Conservation (phyloP, 2,888 invertebrate species). For the Halocaridina rubra region DNA sequence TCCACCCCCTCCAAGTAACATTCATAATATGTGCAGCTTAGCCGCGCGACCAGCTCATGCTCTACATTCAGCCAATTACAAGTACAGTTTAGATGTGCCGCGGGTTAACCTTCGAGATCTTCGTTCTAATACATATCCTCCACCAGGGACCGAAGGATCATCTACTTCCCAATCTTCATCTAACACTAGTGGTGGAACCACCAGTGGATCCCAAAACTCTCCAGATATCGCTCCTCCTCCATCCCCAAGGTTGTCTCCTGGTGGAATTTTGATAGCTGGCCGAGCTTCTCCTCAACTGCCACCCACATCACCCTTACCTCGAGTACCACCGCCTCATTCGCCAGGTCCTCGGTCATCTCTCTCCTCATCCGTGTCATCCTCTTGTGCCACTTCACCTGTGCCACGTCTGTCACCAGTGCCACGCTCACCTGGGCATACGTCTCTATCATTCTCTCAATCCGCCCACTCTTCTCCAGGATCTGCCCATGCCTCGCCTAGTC, state of each 20-base stretch:
- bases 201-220: conserved; percentile 52
- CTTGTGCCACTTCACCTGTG: conserved; percentile 59
- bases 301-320: conserved; percentile 27
- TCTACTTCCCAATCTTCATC: conserved; percentile 54
- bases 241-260: conserved; percentile 50
- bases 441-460: conserved; percentile 30
- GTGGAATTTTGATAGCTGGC: conserved; percentile 29
- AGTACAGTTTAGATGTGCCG: conserved; percentile 63
- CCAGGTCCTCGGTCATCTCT: conserved; percentile 51
- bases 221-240: conserved; percentile 50
- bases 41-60: conserved; percentile 61
- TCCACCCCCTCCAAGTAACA: conserved; percentile 12
- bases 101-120: conserved; percentile 57
- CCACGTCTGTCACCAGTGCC: conserved; percentile 50
- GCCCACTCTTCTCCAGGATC: conserved; percentile 43
- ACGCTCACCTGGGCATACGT: conserved; percentile 42
- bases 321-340: conserved; percentile 47
- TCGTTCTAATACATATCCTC: conserved; percentile 61
- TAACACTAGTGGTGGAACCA: conserved; percentile 48
- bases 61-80: conserved; percentile 59
- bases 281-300: conserved; percentile 43
- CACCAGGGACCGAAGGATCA: conserved; percentile 57
- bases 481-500: conserved; percentile 40
- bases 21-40: conserved; percentile 14
- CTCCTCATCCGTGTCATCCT: conserved; percentile 57